Evolutionary conservation across 2,113 vertebrate species (phyloP), one percentile per base, ranked within the genome.

Genomic region (Gallinago undulata): DNA sequence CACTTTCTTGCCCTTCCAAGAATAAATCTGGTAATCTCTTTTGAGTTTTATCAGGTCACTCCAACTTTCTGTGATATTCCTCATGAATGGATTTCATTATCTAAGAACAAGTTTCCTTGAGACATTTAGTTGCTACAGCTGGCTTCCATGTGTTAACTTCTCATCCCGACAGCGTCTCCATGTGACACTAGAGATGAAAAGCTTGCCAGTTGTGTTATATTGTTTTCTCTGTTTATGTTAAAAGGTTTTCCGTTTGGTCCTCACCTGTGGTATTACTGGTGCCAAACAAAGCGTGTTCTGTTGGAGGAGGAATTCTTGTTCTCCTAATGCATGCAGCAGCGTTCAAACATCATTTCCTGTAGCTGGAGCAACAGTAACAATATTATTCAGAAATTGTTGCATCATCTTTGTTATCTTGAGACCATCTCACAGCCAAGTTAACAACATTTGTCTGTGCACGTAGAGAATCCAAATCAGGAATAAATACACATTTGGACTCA

Each of bases 1-100:
- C 62, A 87, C 78, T 97, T 95, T 96, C 74, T 94, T 96, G 56
- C 68, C 62, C 94, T 91, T 96, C 80, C 77, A 95, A 95, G 37
- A 89, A 95, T 96, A 83, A 93, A 93, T 91, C 85, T 93, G 47
- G 43, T 80, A 90, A 95, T 72, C 68, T 90, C 77, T 93, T 95
- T 57, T 95, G 78, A 84, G 59, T 93, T 97, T 90, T 92, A 91
- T 85, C 60, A 69, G 76, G 60, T 95, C 81, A 78, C 62, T 94
- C 13, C 48, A 84, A 87, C 63, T 84, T 91, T 80, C 74, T 90
- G 48, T 64, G 70, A 93, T 88, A 74, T 25, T 77, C 43, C 39
- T 80, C 68, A 3, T 86, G 87, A 97, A 83, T 88, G 84, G 72
- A 95, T 87, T 88, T 90, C 77, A 91, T 94, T 97, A 90, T 73